Evolutionary conservation across 2,113 vertebrate species (phyloP), one percentile per base, ranked within the genome.

Genomic region (Bagarius yarrelli): DNA sequence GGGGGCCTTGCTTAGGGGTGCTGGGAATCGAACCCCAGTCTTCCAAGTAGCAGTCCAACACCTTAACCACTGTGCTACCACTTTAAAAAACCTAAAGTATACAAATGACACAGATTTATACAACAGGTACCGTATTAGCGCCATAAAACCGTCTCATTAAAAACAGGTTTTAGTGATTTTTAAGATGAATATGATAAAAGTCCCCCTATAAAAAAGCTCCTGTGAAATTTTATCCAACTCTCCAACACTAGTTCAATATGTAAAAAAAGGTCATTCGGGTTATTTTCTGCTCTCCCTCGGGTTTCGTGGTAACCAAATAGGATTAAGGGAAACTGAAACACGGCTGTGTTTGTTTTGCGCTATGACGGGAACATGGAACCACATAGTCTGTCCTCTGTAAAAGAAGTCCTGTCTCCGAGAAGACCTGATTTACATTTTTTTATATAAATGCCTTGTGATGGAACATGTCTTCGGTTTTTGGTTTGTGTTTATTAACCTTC

Each of bases 381-480:
- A 52, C 69, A 71, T 19, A 52, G 14, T 15, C 40, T 50, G 52
- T 71, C 69, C 69, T 30, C 44, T 71, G 44, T 71, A 27, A 70
- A 70, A 70, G 40, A 18, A 50, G 14, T 70, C n/a, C 69, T 25
- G n/a, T 30, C n/a, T 71, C 44, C 27, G 44, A 27, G 15, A 50
- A 25, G 40, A 44, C 1, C 19, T n/a, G 66, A 15, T 16, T 47
- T 27, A 47, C 40, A 70, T 12, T 14, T 25, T 25, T 15, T 50
- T 19, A n/a, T 52, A 19, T 27, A 50, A 50, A 50, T 30, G 6
- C 3, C 13, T 27, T 19, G 4, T 19, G 16, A 52, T 4, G 8
- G 15, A 27, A 71, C 44, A 27, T 14, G 9, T 70, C 23, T 47
- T n/a, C 3, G 5, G 9, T n/a, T 8, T 5, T 23, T 66, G 36